Evolutionary conservation across 1,140 invertebrate species (phyloP).

Genomic region (Adoxophyes honmai): DNA sequence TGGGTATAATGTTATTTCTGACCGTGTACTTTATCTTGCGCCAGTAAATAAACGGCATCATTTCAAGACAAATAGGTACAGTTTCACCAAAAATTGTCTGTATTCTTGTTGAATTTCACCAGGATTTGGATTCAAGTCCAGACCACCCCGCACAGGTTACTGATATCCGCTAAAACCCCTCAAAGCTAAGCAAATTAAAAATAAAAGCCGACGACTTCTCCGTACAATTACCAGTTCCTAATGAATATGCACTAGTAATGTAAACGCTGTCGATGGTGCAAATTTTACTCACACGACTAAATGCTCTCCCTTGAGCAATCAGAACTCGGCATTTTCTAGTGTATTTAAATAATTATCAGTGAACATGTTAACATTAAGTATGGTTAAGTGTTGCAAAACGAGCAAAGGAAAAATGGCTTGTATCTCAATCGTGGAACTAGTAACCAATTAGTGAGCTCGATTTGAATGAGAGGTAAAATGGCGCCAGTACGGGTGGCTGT

Average conservation of each 20-base stretch:
- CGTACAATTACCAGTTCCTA: conserved; percentile 9
- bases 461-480: background rate
- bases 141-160: background rate
- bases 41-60: no score
- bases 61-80: no score
- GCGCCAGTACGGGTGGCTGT: no score
- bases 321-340: conserved; percentile 19
- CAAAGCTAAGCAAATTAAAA: conserved; percentile 5
- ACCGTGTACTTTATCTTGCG: no score
- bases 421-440: conserved; percentile 47
- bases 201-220: background rate
- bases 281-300: conserved; percentile 11
- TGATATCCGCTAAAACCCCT: background rate
- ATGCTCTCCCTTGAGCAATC: conserved; percentile 6
- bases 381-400: conserved; percentile 12
- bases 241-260: background rate
- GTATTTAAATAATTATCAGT: conserved; percentile 44
- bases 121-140: background rate
- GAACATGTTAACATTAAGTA: conserved; percentile 4
- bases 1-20: no score
- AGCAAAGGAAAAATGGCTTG: conserved; percentile 17
- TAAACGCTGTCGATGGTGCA: conserved; percentile 1
- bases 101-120: no score
- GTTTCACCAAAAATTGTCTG: no score
- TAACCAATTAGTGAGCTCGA: conserved; percentile 52